These are phyloP conservation scores for Drosophila flavopinicola DNA, from an alignment of 2,888 invertebrate genomes.

Conservation along the genomic window DNA sequence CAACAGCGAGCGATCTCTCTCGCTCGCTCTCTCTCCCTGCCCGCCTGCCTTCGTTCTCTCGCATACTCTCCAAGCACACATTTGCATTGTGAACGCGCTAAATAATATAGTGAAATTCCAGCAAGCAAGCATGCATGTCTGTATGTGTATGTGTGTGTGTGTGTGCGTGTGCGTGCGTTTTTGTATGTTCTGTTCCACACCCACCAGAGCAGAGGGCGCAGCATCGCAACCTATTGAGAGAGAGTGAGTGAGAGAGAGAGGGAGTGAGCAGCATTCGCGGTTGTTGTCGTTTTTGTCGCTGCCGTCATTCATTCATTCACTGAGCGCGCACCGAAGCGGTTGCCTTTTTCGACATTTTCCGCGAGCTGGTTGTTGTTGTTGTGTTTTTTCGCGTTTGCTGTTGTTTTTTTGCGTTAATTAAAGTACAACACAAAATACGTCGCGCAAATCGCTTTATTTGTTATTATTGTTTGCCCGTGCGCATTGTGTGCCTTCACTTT, in stretches of 20 bases:
- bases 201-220: conserved; percentile 45
- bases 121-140: conserved; percentile 21
- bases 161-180: conserved; percentile 30
- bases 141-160: conserved; percentile 9
- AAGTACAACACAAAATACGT: conserved; percentile 45
- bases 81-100: conserved; percentile 40
- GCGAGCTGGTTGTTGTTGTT: conserved; percentile 25
- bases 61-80: conserved; percentile 6
- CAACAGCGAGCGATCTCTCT: conserved; percentile 12
- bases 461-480: conserved; percentile 50
- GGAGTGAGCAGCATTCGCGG: conserved; percentile 7
- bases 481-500: conserved; percentile 40
- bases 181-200: conserved; percentile 34
- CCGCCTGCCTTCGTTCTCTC: too few species aligned
- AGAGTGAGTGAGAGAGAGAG: conserved; percentile 2
- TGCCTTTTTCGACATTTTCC: conserved; percentile 25
- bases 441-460: conserved; percentile 54
- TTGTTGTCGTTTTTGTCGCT: conserved; percentile 31
- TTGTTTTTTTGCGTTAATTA: conserved; percentile 54
- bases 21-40: conserved; percentile 5
- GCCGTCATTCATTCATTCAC: conserved; percentile 60
- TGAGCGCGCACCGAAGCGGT: conserved; percentile 59
- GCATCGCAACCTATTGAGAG: conserved; percentile 28
- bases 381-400: conserved; percentile 21
- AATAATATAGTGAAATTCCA: conserved; percentile 73